These are phyloP conservation scores for Corythoichthys haematopterus DNA, from an alignment of 2,113 vertebrate species.

Conservation along the genomic window DNA sequence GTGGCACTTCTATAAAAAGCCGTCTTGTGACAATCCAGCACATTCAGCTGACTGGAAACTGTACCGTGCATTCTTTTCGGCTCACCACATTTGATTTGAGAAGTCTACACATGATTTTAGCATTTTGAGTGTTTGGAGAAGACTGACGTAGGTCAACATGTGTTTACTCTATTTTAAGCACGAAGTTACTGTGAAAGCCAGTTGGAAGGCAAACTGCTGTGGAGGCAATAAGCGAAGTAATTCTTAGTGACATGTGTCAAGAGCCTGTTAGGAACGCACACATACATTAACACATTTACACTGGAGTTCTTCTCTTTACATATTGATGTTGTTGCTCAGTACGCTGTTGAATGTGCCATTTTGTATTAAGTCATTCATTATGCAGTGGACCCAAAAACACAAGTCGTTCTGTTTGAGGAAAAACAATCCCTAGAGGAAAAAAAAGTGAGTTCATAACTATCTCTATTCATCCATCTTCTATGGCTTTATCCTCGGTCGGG, in stretches of 20 bases:
- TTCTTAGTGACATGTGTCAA: constrained; percentile 27
- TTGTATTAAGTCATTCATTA: constrained; percentile 6
- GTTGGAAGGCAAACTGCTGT: constrained; percentile 17
- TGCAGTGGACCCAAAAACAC: not conserved
- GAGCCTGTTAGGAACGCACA: constrained; percentile 22
- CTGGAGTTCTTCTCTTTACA: constrained; percentile 11
- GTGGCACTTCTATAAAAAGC: constrained; percentile 56
- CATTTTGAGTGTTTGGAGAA: constrained; percentile 8
- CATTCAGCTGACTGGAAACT: constrained; percentile 59
- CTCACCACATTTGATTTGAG: constrained; percentile 10
- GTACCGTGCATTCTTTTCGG: constrained; percentile 24
- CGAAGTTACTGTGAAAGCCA: not conserved
- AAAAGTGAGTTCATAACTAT: too few species aligned
- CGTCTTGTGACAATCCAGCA: constrained; percentile 57
- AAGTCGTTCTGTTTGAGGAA: not conserved
- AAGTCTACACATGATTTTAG: constrained; percentile 11
- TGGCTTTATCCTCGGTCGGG: too few species aligned
- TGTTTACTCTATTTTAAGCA: constrained; percentile 15
- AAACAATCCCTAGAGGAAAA: too few species aligned
- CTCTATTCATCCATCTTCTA: too few species aligned
- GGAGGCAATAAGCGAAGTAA: constrained; percentile 19
- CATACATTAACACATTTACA: not conserved
- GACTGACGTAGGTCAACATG: constrained; percentile 8
- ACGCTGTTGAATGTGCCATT: constrained; percentile 21
- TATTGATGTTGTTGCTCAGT: constrained; percentile 18